A percentile compares a stretch with the other conserved stretches of the same genome.
phyloP scores from a whole-genome alignment of 2,888 invertebrate species.

The Mantis religiosa region DNA sequence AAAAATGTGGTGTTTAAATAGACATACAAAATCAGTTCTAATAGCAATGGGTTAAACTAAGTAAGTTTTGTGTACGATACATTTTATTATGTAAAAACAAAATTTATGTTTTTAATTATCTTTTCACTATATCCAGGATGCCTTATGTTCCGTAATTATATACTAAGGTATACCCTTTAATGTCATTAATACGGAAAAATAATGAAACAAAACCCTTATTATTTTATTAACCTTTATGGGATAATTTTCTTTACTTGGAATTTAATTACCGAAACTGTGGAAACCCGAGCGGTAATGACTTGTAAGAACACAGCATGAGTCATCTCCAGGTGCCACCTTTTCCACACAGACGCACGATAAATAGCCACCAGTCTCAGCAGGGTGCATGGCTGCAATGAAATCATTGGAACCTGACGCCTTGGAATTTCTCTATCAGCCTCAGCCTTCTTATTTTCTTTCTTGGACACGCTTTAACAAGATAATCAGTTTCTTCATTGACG shows the following conservation, averaged over 20 bases:
- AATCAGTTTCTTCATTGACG: constrained; percentile 14
- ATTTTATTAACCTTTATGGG: too few species aligned
- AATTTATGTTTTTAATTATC: too few species aligned
- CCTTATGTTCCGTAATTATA: too few species aligned
- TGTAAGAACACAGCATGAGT: neutral
- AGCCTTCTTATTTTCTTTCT: neutral
- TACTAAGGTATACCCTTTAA: too few species aligned
- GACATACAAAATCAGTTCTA: too few species aligned
- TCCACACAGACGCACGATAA: neutral
- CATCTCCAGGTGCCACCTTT: neutral
- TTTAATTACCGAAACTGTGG: neutral
- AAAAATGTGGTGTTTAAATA: too few species aligned
- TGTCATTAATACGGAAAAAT: too few species aligned
- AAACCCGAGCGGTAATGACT: neutral
- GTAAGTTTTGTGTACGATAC: too few species aligned
- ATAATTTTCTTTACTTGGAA: neutral
- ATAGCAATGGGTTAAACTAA: too few species aligned
- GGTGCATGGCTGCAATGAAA: neutral
- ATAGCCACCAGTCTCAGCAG: neutral
- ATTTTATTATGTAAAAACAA: too few species aligned
- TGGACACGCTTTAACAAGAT: constrained; percentile 9
- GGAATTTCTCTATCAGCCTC: neutral
- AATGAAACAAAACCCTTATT: too few species aligned
- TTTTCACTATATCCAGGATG: too few species aligned
- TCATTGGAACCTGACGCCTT: neutral